A percentile compares a stretch with the other conserved stretches of the same genome.
Evolutionary conservation across 2,888 invertebrate genomes (phyloP).

Genomic region (Rutpela maculata): DNA sequence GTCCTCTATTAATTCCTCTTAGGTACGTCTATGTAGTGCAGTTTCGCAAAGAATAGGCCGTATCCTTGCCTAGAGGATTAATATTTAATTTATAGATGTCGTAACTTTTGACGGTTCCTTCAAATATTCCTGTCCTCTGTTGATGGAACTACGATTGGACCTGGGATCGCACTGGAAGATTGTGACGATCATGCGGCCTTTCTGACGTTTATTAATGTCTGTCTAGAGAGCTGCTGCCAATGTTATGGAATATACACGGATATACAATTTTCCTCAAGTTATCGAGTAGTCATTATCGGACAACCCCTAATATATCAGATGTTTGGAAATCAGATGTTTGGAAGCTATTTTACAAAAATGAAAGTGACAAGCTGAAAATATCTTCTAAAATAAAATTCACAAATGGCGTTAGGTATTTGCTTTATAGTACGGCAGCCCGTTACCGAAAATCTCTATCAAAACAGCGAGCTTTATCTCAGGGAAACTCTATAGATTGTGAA

Average conservation of each 20-base stretch:
- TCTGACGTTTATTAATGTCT: slow-evolving; percentile 14
- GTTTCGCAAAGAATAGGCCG: slow-evolving; percentile 8
- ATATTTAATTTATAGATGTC: slow-evolving; percentile 20
- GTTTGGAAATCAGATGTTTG: neutral
- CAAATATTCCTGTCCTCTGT: slow-evolving; percentile 12
- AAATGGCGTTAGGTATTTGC: too few species aligned
- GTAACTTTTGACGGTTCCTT: slow-evolving; percentile 11
- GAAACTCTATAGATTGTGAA: too few species aligned
- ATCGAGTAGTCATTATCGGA: neutral
- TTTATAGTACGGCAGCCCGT: too few species aligned
- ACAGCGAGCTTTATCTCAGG: too few species aligned
- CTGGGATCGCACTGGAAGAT: neutral
- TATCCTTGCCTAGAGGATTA: slow-evolving; percentile 7
- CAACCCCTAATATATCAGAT: neutral
- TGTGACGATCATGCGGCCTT: neutral
- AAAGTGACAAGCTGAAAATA: neutral
- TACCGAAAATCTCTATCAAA: too few species aligned
- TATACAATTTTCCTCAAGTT: slow-evolving; percentile 1
- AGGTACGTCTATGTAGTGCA: neutral
- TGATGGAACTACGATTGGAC: slow-evolving; percentile 7
- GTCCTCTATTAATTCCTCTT: neutral
- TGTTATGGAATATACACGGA: neutral
- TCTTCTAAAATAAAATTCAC: neutral
- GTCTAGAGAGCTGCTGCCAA: neutral
- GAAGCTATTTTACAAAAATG: too few species aligned